These are phyloP conservation scores for Ranitomeya imitator DNA, from an alignment of 2,113 vertebrate species.

Conservation along the genomic window DNA sequence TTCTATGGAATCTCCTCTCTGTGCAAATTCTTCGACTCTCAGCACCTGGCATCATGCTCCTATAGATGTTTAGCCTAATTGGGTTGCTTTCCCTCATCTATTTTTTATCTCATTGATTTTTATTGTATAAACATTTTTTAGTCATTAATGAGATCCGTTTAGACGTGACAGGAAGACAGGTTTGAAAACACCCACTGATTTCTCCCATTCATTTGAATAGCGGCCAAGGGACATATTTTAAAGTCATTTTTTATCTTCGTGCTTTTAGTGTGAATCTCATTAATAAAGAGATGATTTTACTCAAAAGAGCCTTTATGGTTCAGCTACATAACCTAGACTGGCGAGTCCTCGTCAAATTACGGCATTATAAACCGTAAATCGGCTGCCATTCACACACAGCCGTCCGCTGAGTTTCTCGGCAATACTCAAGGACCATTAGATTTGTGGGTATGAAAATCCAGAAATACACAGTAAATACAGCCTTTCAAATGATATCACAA, in stretches of 20 bases:
- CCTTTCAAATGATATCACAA: constrained; percentile 37
- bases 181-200: constrained; percentile 81
- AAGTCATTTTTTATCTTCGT: constrained; percentile 68
- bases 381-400: constrained; percentile 55
- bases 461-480: constrained; percentile 41
- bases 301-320: constrained; percentile 72
- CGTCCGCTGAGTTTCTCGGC: not conserved
- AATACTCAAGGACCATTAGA: constrained; percentile 49
- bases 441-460: constrained; percentile 24
- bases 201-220: constrained; percentile 76
- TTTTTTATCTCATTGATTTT: constrained; percentile 73
- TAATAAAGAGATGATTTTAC: constrained; percentile 77
- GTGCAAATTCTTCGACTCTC: not conserved
- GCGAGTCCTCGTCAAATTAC: constrained; percentile 69
- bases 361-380: constrained; percentile 66
- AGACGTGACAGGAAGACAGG: constrained; percentile 74
- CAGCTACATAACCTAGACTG: constrained; percentile 75
- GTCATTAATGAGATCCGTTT: constrained; percentile 81
- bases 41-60: constrained; percentile 23
- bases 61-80: constrained; percentile 66
- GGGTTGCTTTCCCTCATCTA: constrained; percentile 75
- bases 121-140: constrained; percentile 70
- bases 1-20: not conserved
- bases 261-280: constrained; percentile 76
- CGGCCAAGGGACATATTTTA: constrained; percentile 77